Conservation (phyloP, 2,888 invertebrate genomes). For the Polietes domitor region DNA sequence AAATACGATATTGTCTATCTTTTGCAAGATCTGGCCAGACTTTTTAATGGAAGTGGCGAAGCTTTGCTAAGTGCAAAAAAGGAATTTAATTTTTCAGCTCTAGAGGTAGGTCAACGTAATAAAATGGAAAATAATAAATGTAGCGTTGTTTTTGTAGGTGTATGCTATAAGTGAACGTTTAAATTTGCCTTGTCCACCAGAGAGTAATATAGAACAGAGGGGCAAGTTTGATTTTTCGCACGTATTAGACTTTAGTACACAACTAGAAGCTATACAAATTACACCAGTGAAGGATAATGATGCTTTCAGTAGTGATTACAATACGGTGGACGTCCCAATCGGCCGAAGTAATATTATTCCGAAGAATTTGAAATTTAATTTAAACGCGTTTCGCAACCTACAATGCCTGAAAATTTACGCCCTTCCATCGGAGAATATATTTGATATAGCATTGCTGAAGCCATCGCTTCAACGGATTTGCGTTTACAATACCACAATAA, state of each 20-base stretch:
- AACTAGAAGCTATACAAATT: conserved; percentile 83
- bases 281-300: conserved; percentile 77
- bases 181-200: conserved; percentile 93
- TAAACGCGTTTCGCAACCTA: conserved; percentile 92
- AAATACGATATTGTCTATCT: conserved; percentile 94
- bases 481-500: conserved; percentile 79
- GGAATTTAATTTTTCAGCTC: conserved; percentile 87
- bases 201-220: conserved; percentile 85
- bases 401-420: conserved; percentile 86
- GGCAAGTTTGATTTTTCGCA: conserved; percentile 95
- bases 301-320: conserved; percentile 73
- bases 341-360: conserved; percentile 93
- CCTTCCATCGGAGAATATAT: conserved; percentile 86
- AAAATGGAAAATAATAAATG: too few relatives aligned
- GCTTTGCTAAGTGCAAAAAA: conserved; percentile 83
- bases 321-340: conserved; percentile 82
- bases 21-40: conserved; percentile 88
- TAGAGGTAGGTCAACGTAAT: conserved; percentile 88
- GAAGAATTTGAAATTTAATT: conserved; percentile 89
- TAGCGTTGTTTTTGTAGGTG: too few relatives aligned
- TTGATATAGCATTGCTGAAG: conserved; percentile 81
- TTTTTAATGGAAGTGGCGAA: conserved; percentile 89
- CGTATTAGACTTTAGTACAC: conserved; percentile 92
- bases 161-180: conserved; percentile 94
- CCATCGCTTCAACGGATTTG: conserved; percentile 81